These are phyloP conservation scores for Palaemon carinicauda DNA, from an alignment of 1,140 invertebrate genomes.

Conservation along the genomic window DNA sequence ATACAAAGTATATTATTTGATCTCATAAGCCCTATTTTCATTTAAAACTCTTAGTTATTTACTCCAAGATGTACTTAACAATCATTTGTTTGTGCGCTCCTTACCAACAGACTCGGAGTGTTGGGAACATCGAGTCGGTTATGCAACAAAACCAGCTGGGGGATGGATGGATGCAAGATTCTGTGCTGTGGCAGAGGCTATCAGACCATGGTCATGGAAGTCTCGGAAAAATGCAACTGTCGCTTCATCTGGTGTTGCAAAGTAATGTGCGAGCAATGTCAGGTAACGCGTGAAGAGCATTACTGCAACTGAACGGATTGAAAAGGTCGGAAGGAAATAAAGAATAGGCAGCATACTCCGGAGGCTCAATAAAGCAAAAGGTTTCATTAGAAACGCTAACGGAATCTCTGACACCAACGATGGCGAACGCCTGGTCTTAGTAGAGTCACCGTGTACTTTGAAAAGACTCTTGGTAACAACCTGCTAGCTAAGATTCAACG, in stretches of 20 bases:
- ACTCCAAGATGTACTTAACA: too few species aligned
- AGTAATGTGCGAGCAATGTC: constrained; percentile 85
- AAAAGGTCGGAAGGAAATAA: not conserved
- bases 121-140: constrained; percentile 83
- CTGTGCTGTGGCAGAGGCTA: constrained; percentile 92
- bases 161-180: constrained; percentile 82
- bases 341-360: not conserved
- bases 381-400: too few species aligned
- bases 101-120: constrained; percentile 58
- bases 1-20: too few species aligned
- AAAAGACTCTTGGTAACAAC: too few species aligned
- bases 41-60: too few species aligned
- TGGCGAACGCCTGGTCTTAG: too few species aligned
- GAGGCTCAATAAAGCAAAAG: not conserved
- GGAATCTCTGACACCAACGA: too few species aligned
- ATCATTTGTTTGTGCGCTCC: constrained; percentile 63
- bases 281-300: constrained; percentile 45
- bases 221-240: constrained; percentile 91
- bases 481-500: too few species aligned
- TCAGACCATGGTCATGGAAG: constrained; percentile 83
- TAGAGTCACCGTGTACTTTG: too few species aligned
- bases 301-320: constrained; percentile 54
- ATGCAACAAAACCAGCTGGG: constrained; percentile 83
- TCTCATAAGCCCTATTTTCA: too few species aligned
- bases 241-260: constrained; percentile 93